phyloP scores from a whole-genome alignment of 2,113 vertebrate species.

The Oreochromis tanganicae region DNA sequence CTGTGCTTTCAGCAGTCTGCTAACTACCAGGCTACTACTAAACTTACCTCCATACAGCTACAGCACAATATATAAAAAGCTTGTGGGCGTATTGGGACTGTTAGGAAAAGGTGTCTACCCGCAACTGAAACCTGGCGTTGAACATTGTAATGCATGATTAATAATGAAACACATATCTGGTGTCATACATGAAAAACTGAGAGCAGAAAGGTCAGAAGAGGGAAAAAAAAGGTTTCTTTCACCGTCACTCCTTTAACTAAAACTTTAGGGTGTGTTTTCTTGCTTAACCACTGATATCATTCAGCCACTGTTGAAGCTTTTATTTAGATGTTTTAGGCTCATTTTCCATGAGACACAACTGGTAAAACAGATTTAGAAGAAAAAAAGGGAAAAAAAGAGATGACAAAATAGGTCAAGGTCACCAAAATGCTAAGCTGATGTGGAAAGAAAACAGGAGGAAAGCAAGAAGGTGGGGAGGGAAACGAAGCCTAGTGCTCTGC shows the following conservation, averaged over 20 bases:
- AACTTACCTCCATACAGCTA: background rate
- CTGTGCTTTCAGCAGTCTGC: background rate
- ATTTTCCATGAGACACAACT: background rate
- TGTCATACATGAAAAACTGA: background rate
- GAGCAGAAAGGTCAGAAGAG: background rate
- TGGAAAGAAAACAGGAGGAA: background rate
- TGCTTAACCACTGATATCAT: background rate
- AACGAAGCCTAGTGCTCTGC: background rate
- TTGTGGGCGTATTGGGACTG: background rate
- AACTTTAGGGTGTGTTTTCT: background rate
- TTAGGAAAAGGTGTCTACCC: background rate
- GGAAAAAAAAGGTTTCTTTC: background rate
- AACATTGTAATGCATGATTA: background rate
- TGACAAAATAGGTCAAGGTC: background rate
- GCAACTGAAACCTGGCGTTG: background rate
- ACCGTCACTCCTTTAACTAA: background rate
- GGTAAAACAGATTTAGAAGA: background rate
- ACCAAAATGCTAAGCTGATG: background rate
- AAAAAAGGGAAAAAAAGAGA: background rate
- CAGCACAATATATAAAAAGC: background rate
- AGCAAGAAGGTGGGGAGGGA: background rate
- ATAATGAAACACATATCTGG: background rate
- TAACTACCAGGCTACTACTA: background rate
- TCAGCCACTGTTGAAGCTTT: accelerated
- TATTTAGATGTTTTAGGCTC: background rate